Evolutionary conservation across 2,888 invertebrate genomes (phyloP).

Genomic region (Heliconius cydno): DNA sequence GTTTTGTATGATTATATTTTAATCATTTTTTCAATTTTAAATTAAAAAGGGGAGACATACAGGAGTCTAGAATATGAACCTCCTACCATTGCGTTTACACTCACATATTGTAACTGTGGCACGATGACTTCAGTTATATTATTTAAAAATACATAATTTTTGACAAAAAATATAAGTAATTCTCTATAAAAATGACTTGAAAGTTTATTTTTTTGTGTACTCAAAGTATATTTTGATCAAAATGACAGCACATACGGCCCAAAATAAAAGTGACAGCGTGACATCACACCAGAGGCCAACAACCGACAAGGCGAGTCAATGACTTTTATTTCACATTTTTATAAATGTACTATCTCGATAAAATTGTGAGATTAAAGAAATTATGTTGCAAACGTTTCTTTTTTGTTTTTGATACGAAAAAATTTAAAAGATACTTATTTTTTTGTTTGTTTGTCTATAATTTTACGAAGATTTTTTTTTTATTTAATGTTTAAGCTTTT

Average conservation of each 20-base stretch:
- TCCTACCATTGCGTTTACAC: too few species aligned
- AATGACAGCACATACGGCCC: slow-evolving; percentile 56
- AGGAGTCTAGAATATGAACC: too few species aligned
- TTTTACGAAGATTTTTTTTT: too few species aligned
- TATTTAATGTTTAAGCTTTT: too few species aligned
- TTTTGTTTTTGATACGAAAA: neutral
- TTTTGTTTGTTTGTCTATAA: too few species aligned
- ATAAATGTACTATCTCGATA: slow-evolving; percentile 20
- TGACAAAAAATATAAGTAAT: neutral
- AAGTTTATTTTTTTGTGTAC: neutral
- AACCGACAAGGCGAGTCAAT: slow-evolving; percentile 55
- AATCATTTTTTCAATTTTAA: neutral
- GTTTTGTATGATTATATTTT: neutral
- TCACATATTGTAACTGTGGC: neutral
- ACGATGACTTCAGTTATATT: neutral
- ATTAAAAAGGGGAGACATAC: too few species aligned
- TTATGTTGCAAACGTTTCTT: neutral
- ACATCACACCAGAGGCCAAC: slow-evolving; percentile 70
- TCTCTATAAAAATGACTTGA: neutral
- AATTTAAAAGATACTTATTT: neutral
- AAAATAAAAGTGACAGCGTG: slow-evolving; percentile 74
- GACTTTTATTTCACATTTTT: slow-evolving; percentile 42
- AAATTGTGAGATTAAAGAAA: slow-evolving; percentile 8
- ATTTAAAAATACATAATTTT: neutral
- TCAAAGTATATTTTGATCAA: slow-evolving; percentile 21